Evolutionary conservation across 2,797 vertebrate species (phyloP), one percentile per base, ranked within the genome.

Genomic region (Percopsis omiscomaycus): DNA sequence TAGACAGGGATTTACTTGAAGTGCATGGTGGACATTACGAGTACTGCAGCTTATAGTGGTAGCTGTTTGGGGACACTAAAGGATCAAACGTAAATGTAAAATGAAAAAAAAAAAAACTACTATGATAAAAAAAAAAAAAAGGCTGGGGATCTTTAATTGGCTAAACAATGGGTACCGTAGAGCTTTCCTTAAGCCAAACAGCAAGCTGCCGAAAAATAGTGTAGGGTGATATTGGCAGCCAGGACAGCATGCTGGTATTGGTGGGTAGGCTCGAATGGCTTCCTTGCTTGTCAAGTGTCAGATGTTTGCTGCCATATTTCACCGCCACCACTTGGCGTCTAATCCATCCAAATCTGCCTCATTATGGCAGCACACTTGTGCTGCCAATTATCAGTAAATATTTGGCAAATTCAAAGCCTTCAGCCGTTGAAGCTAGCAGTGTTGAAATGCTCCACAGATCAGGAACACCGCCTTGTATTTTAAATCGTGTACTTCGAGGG

Each of bases 301-400:
- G 81, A 71, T 79, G 66, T 78, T 91, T 88, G 88, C 86, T 81
- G 85, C 74, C 84, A 78, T 81, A 77, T 82, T 78, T 62, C 74
- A 64, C 77, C 77, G 65, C 73, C 77, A 66, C 73, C 81, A 84
- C 88, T 90, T 75, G 83, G 84, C 64, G 81, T 69, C 60, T 87
- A 87, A 91, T 89, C 87, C 78, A 12, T 84, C 78, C 82, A 86
- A 89, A 91, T 90, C 86, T 68, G 69, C 73, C 79, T 87, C 74
- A 85, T 92, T 86, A 88, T 82, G 79, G 80, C 71, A 3, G 73
- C 79, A 65, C 79, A 80, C 69, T 22, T 79, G 84, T 56, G 79
- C 74, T 72, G 66, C 72, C 69, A 66, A 75, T 71, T 78, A 77
- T 59, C 67, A 15, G 68, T 65, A 72, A 77, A 79, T 64, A 42